Evolutionary conservation across 2,888 invertebrate genomes (phyloP).

Genomic region (Caenorhabditis panamensis): DNA sequence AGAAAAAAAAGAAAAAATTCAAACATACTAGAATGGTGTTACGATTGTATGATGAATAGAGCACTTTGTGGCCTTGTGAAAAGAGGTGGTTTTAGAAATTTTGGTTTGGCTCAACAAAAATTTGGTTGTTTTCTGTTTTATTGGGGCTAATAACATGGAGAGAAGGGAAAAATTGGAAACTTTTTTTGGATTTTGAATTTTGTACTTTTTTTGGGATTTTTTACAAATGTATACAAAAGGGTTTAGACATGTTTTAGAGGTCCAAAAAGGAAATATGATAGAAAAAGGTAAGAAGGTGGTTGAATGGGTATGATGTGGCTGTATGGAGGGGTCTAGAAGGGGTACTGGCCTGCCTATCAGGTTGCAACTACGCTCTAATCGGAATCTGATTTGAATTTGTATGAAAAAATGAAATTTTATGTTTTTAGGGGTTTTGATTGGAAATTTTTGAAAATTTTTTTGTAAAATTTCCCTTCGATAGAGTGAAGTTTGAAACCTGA

Average conservation of each 20-base stretch:
- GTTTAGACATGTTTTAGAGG: constrained; percentile 8
- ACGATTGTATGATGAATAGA: constrained; percentile 24
- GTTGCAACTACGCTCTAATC: constrained; percentile 58
- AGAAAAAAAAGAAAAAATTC: constrained; percentile 28
- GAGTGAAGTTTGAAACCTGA: constrained; percentile 48
- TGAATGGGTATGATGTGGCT: constrained; percentile 21
- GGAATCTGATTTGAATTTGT: constrained; percentile 14
- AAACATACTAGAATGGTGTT: constrained; percentile 47
- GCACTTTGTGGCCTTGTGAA: background rate
- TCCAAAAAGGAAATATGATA: background rate
- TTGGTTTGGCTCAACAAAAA: too few relatives aligned
- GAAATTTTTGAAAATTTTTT: constrained; percentile 15
- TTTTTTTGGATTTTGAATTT: constrained; percentile 54
- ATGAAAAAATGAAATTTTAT: background rate
- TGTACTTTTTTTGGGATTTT: constrained; percentile 58
- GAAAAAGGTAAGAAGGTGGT: constrained; percentile 21
- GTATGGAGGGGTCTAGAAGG: constrained; percentile 8
- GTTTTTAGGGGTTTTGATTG: constrained; percentile 4
- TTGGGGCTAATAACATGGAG: constrained; percentile 33
- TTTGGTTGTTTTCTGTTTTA: too few relatives aligned
- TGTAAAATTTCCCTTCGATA: constrained; percentile 18
- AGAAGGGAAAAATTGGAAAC: too few relatives aligned
- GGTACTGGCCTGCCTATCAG: constrained; percentile 48
- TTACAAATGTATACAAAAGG: constrained; percentile 22
- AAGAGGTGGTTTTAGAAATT: background rate